Percentiles rank a stretch among this genome's conserved stretches.
phyloP scores from a whole-genome alignment of 2,888 invertebrate species.

The Napeogenes inachia region DNA sequence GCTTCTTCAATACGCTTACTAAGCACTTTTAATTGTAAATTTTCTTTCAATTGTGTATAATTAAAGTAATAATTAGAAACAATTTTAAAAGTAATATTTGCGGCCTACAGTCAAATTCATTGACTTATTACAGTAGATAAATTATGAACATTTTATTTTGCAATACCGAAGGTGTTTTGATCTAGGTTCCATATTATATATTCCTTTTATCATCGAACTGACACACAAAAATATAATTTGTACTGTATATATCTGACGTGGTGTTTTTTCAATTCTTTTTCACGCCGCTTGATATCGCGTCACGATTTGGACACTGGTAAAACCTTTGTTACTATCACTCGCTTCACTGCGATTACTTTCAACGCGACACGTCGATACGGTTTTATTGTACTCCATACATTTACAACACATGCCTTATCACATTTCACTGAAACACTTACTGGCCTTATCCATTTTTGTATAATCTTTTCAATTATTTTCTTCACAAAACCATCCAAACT shows the following conservation, averaged over 20 bases:
- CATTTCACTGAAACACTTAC: slow-evolving; percentile 1
- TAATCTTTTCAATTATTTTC: neutral
- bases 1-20: slow-evolving; percentile 29
- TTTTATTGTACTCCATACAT: slow-evolving; percentile 13
- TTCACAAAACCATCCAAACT: neutral
- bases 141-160: too few relatives aligned
- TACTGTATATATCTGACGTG: slow-evolving; percentile 58
- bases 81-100: too few relatives aligned
- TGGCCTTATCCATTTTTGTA: neutral
- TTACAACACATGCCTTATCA: slow-evolving; percentile 9
- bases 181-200: neutral
- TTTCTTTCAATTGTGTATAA: neutral
- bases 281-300: slow-evolving; percentile 76
- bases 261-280: slow-evolving; percentile 72
- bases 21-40: slow-evolving; percentile 20
- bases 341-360: slow-evolving; percentile 42
- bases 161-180: neutral
- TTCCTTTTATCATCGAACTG: slow-evolving; percentile 21
- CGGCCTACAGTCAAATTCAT: too few relatives aligned
- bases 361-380: slow-evolving; percentile 34
- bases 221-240: slow-evolving; percentile 17
- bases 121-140: too few relatives aligned
- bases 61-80: neutral
- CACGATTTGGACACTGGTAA: slow-evolving; percentile 76
- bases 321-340: slow-evolving; percentile 61